phyloP scores from a whole-genome alignment of 2,888 invertebrate species.

The Eristalinus aeneus region DNA sequence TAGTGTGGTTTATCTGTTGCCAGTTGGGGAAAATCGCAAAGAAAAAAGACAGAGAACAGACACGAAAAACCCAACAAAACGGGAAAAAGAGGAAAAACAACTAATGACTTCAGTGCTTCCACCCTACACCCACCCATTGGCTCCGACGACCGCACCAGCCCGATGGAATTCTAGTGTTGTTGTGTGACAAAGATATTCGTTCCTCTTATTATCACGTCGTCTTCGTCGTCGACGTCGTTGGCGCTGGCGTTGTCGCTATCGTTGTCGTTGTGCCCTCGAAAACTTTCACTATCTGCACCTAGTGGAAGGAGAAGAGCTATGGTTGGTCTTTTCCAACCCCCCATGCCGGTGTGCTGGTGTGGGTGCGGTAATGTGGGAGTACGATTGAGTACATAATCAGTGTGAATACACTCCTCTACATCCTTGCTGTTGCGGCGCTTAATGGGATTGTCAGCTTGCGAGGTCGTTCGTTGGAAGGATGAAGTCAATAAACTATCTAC shows the following conservation, averaged over 20 bases:
- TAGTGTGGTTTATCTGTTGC: slow-evolving; percentile 66
- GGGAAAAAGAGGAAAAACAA: slow-evolving; percentile 7
- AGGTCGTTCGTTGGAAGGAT: neutral
- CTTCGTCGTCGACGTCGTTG: neutral
- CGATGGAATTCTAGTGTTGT: slow-evolving; percentile 7
- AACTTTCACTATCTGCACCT: slow-evolving; percentile 63
- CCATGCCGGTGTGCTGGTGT: neutral
- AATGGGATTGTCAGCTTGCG: slow-evolving; percentile 23
- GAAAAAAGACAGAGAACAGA: slow-evolving; percentile 14
- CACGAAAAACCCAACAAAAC: neutral
- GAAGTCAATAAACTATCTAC: slow-evolving; percentile 21
- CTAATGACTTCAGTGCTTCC: slow-evolving; percentile 46
- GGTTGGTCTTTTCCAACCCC: slow-evolving; percentile 16
- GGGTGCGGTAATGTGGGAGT: neutral
- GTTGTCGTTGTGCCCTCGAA: slow-evolving; percentile 28
- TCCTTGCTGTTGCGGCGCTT: neutral
- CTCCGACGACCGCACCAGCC: slow-evolving; percentile 10
- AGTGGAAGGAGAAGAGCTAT: slow-evolving; percentile 7
- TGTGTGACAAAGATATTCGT: slow-evolving; percentile 56
- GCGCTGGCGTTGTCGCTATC: neutral
- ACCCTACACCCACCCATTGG: slow-evolving; percentile 29
- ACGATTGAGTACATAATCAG: slow-evolving; percentile 6
- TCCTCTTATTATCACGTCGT: slow-evolving; percentile 38
- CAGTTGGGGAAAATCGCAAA: slow-evolving; percentile 58
- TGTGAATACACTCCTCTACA: slow-evolving; percentile 1